A percentile compares a stretch with the other conserved stretches of the same genome.
Evolutionary conservation across 2,797 vertebrate genomes (phyloP).

Genomic region (Chiroxiphia lanceolata): DNA sequence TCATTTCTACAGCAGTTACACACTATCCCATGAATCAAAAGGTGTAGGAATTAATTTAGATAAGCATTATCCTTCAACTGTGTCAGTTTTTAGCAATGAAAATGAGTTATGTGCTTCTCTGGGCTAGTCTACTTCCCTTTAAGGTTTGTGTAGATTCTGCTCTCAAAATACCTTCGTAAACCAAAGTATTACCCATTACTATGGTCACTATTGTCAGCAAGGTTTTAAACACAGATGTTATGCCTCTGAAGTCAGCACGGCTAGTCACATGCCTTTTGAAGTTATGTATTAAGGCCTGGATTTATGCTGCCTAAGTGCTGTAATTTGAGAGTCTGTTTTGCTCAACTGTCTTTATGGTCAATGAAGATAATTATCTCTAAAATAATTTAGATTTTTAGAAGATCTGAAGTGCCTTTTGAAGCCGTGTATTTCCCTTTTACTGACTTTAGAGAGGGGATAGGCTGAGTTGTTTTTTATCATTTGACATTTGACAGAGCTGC

Average conservation of each 20-base stretch:
- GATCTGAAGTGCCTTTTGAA: constrained; percentile 30
- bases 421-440: neutral
- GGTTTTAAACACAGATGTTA: neutral
- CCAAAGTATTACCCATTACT: neutral
- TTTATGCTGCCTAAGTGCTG: constrained; percentile 34
- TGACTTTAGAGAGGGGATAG: neutral
- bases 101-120: neutral
- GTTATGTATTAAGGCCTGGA: neutral
- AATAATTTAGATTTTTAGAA: constrained; percentile 16
- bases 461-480: neutral
- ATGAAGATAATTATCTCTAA: constrained; percentile 13
- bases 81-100: neutral
- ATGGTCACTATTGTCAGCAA: neutral
- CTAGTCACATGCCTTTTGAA: constrained; percentile 39
- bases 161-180: neutral
- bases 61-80: neutral
- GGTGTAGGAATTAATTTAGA: neutral
- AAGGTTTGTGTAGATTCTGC: neutral
- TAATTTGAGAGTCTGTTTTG: constrained; percentile 49
- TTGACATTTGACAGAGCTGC: neutral
- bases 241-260: neutral
- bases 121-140: neutral
- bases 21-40: neutral
- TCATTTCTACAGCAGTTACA: neutral
- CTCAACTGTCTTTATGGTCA: neutral